These are phyloP conservation scores for Syngnathus scovelli DNA, from an alignment of 2,113 vertebrate genomes.

Conservation along the genomic window DNA sequence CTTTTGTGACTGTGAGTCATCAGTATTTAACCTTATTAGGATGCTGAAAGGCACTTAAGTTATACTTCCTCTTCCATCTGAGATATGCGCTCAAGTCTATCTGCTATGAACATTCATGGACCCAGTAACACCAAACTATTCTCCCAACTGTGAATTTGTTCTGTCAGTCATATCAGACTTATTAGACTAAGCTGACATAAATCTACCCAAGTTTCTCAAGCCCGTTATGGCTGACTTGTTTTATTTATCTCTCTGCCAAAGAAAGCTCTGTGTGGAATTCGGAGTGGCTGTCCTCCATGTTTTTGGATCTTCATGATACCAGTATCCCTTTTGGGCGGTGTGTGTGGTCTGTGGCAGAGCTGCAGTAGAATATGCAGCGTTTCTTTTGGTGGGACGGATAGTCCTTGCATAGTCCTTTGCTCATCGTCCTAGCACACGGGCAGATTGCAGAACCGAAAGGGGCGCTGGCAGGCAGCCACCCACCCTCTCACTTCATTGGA, in stretches of 20 bases:
- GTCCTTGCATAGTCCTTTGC: conserved; percentile 54
- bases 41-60: no score
- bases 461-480: conserved; percentile 70
- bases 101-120: conserved; percentile 19
- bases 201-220: conserved; percentile 46
- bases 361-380: conserved; percentile 58
- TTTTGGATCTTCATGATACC: conserved; percentile 55
- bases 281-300: conserved; percentile 49
- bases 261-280: conserved; percentile 57
- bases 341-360: conserved; percentile 50
- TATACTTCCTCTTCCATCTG: conserved; percentile 17
- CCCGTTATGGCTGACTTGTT: conserved; percentile 49
- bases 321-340: conserved; percentile 51
- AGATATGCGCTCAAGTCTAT: conserved; percentile 22
- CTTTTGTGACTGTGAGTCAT: conserved; percentile 55
- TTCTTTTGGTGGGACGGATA: conserved; percentile 33
- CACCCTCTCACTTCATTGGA: conserved; percentile 51
- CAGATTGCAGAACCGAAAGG: conserved; percentile 68
- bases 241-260: conserved; percentile 53
- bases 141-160: conserved; percentile 24
- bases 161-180: conserved; percentile 36
- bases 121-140: conserved; percentile 25
- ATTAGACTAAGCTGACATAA: conserved; percentile 56
- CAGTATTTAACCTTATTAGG: no score
- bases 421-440: conserved; percentile 55